Percentiles rank a stretch among this genome's conserved stretches.
Conservation (phyloP, 2,888 invertebrate genomes). For the Leistus spinibarbis region DNA sequence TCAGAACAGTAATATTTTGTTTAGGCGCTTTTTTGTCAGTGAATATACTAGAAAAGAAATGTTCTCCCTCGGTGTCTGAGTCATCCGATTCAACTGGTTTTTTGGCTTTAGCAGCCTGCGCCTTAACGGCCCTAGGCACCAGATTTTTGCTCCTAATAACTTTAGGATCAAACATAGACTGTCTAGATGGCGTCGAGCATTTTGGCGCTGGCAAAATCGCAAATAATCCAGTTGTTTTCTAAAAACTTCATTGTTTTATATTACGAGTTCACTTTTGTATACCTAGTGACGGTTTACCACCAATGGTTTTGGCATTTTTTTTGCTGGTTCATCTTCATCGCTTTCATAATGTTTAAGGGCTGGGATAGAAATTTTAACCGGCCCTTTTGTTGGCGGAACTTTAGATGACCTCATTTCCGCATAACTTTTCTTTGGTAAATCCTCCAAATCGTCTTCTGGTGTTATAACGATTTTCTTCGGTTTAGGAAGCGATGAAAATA, state of each 20-base stretch:
- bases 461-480: conserved; percentile 13
- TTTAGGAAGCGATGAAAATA: conserved; percentile 2
- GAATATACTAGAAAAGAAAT: conserved; percentile 28
- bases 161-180: conserved; percentile 58
- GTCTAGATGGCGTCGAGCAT: conserved; percentile 53
- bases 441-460: neutral
- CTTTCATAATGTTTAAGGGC: conserved; percentile 68
- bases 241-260: conserved; percentile 47
- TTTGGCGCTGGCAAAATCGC: conserved; percentile 74
- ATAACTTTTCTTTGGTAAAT: conserved; percentile 58
- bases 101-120: conserved; percentile 47
- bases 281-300: conserved; percentile 55
- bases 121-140: conserved; percentile 49
- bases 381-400: conserved; percentile 46
- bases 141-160: conserved; percentile 57
- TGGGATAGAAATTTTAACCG: conserved; percentile 62
- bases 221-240: conserved; percentile 72
- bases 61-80: conserved; percentile 46
- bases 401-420: conserved; percentile 54
- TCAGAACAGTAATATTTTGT: conserved; percentile 36
- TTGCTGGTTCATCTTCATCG: conserved; percentile 59
- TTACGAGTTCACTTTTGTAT: conserved; percentile 18
- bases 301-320: conserved; percentile 58
- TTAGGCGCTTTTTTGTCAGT: conserved; percentile 40
- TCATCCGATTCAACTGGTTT: conserved; percentile 53